Evolutionary conservation across 2,113 vertebrate genomes (phyloP), one percentile per base, ranked within the genome.

Genomic region (Phrynosoma blainvillii): DNA sequence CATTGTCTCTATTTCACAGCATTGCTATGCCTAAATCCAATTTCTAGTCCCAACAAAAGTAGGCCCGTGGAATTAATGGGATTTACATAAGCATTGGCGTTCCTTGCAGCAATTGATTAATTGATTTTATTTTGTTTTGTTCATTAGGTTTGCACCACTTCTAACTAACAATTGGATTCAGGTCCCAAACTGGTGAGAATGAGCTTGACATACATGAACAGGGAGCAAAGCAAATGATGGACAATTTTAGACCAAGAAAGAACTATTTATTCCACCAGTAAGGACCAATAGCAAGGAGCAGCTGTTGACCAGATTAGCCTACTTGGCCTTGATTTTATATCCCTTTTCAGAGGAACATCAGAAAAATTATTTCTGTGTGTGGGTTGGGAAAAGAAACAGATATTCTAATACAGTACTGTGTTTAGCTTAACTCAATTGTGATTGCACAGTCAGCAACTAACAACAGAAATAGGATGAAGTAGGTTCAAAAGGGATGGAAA

Each of bases 401-500:
- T 14, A 62, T 62, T 62, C 56, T 18, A 62, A 2, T 16, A 62
- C 40, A 47, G 9, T 12, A n/a, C 1, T 14, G 30, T 47, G 14
- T 56, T 42, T 52, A 47, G 23, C 76, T 62, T 73, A 30, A 90
- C 4, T 80, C 42, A 68, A 0, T 23, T 91, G 76, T 88, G 18
- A 83, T 12, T 80, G 32, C 18, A 79, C 47, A 88, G 30, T 82
- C 56, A 59, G 82, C 36, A 73, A 0, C 47, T 21, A 85, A 87
- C 68, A 71, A 27, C 1, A 68, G 23, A 68, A 68, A 65, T 56
- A 36, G 52, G 5, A 40, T 9, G 20, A 25, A 14, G 47, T 47
- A 76, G 14, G 71, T 73, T 80, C 88, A 79, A 25, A 74, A 74
- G 70, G 8, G 27, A 80, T 86, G 74, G 30, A 79, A 90, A 89